These are phyloP conservation scores for Himantopus leucocephalus DNA, from an alignment of 2,113 vertebrate genomes.

Conservation along the genomic window DNA sequence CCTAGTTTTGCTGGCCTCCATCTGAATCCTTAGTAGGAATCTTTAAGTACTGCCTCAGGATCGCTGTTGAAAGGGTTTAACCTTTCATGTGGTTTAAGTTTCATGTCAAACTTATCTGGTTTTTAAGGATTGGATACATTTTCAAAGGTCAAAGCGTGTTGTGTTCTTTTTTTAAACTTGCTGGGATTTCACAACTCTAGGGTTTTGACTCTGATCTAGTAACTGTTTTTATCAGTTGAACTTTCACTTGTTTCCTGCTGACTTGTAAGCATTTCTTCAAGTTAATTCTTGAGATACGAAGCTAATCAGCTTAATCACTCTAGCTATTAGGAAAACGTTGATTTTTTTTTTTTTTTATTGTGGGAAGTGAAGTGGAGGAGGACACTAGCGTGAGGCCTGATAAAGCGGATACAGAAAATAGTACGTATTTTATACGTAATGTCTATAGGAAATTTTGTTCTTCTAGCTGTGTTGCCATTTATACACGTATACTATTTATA, in stretches of 20 bases:
- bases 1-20: not conserved
- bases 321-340: not conserved
- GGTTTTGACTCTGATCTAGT: conserved; percentile 3
- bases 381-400: not conserved
- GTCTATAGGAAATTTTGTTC: not conserved
- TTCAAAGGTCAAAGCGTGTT: not conserved
- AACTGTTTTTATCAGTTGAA: conserved; percentile 51
- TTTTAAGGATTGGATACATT: not conserved
- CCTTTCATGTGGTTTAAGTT: not conserved
- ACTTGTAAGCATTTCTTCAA: not conserved
- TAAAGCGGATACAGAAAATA: not conserved
- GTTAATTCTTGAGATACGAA: conserved; percentile 1
- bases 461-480: not conserved
- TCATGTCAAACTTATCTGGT: not conserved
- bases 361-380: not conserved
- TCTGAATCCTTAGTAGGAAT: not conserved
- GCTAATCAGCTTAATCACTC: not conserved
- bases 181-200: not conserved
- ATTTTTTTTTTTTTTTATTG: not conserved
- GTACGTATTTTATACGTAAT: accelerated
- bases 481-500: not conserved
- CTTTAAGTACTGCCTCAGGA: not conserved
- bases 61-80: not conserved
- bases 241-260: conserved; percentile 20
- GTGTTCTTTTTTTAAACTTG: not conserved